A percentile compares a stretch with the other conserved stretches of the same genome.
phyloP scores from a whole-genome alignment of 2,797 vertebrate genomes.

The Microtus agrestis region DNA sequence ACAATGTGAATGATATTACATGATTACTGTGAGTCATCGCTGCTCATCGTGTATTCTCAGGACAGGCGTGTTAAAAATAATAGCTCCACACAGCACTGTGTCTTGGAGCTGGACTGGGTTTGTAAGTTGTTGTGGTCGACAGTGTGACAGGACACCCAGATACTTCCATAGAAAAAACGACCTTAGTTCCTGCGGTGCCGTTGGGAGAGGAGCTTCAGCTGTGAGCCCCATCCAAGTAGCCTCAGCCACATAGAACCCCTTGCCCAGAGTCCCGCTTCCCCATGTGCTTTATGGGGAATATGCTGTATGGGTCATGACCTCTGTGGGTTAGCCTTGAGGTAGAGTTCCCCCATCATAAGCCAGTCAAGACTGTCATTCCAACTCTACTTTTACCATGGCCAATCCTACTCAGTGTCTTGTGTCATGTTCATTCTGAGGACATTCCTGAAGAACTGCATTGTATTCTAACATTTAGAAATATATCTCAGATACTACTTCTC shows the following conservation, averaged over 20 bases:
- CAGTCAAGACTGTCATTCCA: neutral
- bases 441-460: neutral
- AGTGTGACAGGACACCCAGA: neutral
- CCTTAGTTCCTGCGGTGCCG: neutral
- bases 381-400: no score
- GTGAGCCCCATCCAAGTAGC: neutral
- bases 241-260: neutral
- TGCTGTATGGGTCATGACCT: neutral
- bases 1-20: neutral
- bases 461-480: neutral
- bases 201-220: neutral
- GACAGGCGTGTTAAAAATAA: constrained; percentile 20
- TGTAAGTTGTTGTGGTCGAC: neutral
- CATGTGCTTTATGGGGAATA: neutral
- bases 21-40: constrained; percentile 42
- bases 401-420: neutral
- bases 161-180: neutral
- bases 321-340: neutral
- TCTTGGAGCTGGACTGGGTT: neutral
- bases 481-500: neutral
- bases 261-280: neutral
- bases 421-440: neutral
- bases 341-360: neutral
- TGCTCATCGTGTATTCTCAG: constrained; percentile 46
- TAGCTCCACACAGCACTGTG: neutral